Base-by-base conservation (phyloP, 2,797 vertebrate species). In the Saxicola maurus region DNA sequence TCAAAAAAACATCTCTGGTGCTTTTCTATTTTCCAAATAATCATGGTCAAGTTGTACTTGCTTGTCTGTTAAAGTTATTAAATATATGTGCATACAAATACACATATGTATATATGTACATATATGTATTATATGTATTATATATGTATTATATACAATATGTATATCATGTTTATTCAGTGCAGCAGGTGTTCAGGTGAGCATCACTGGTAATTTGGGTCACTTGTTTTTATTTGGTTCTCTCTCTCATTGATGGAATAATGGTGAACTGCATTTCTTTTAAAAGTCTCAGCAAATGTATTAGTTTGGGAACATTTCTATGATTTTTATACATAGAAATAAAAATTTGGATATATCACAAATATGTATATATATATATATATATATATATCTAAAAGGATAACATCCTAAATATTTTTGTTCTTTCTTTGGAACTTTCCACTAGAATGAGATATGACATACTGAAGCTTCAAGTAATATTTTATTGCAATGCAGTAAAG, bases 401-500 rank as follows among this genome's bases (percentile, higher is more conserved):
- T 69, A 60, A n/a, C 25, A 6, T 66, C 5, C 23, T 60, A 56
- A 59, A 68, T 48, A 0, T 62, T 33, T 52, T 40, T 62, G 10
- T 24, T 71, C 6, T 55, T 79, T 73, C 23, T 21, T 79, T 77
- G 60, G 45, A 53, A 25, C 66, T 51, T 91, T 33, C 57, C 16
- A 8, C n/a, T 57, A 6, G 6, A 40, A n/a, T 30, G 42, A 80
- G 31, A 51, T 40, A 46, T 0, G 1, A 25, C 24, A 20, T 49
- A 38, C 35, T 82, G 86, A 83, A 81, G 8, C 38, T 82, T 67
- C 75, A 16, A 72, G 31, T 60, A 74, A 49, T 91, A 56, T 64
- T 87, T 83, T 89, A 89, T 55, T 89, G 28, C 31, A 75, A 21
- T 4, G 14, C 27, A 46, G 68, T 87, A 67, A 56, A 72, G 85